Conservation (phyloP, 2,797 vertebrate species). For the Potorous gilbertii region DNA sequence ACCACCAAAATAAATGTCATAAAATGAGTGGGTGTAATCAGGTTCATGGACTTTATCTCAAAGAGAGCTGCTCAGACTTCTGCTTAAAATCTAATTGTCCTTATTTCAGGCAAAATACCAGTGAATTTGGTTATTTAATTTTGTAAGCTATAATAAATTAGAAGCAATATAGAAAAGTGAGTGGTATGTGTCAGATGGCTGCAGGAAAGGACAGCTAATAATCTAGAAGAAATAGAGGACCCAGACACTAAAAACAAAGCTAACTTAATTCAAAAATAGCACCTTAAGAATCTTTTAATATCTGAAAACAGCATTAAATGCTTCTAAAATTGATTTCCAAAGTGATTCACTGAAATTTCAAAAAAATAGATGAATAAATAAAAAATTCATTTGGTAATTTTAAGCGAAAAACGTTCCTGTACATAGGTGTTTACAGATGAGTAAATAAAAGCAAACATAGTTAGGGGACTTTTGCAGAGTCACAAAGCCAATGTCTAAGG, state of each 20-base stretch:
- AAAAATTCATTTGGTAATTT: background rate
- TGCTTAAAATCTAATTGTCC: background rate
- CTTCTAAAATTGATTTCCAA: background rate
- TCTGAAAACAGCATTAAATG: background rate
- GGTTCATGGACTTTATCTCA: background rate
- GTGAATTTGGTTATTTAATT: background rate
- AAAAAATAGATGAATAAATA: background rate
- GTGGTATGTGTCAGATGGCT: background rate
- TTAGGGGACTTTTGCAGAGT: too few relatives aligned
- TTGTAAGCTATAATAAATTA: background rate
- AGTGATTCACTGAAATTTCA: background rate
- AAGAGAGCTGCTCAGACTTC: background rate
- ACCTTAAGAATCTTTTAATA: background rate
- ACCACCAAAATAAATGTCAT: background rate
- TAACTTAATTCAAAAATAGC: background rate
- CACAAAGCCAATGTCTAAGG: too few relatives aligned
- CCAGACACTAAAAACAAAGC: background rate
- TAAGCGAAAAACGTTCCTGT: too few relatives aligned
- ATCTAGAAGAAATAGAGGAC: background rate
- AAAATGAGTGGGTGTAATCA: background rate
- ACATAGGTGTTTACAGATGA: too few relatives aligned
- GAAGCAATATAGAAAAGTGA: constrained; percentile 20
- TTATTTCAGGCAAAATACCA: background rate
- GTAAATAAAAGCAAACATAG: too few relatives aligned
- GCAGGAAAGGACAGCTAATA: background rate